phyloP scores from a whole-genome alignment of 2,797 vertebrate species.

The Esox lucius region DNA sequence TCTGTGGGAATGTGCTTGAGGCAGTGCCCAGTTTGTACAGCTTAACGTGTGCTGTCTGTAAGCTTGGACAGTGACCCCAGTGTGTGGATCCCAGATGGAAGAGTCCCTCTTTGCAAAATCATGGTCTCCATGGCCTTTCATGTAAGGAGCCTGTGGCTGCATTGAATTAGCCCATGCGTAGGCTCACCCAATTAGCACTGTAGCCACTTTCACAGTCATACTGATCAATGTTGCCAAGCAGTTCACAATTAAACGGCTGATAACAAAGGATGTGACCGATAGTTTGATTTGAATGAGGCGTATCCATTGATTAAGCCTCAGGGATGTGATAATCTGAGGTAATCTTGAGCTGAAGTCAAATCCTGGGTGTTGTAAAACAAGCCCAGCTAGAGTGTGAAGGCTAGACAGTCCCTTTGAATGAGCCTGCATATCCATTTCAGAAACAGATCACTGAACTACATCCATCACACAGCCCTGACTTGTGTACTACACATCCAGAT shows the following conservation, averaged over 20 bases:
- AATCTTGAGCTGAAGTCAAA: neutral
- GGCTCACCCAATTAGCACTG: neutral
- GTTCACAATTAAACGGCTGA: neutral
- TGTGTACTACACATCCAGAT: too few relatives aligned
- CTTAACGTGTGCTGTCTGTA: neutral
- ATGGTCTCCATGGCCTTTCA: neutral
- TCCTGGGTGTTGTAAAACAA: neutral
- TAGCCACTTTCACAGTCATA: neutral
- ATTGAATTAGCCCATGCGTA: neutral
- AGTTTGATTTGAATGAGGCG: neutral
- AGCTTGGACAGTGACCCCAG: neutral
- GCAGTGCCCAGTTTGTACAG: neutral
- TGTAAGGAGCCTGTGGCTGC: neutral
- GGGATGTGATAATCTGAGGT: neutral
- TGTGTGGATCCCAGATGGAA: neutral
- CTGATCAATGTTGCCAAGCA: neutral
- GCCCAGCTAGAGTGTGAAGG: neutral
- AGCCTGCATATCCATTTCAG: neutral
- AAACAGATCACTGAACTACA: neutral
- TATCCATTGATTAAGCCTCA: neutral
- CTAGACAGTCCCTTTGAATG: neutral
- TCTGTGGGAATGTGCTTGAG: neutral
- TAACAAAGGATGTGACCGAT: neutral
- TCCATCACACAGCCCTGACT: conserved; percentile 1
- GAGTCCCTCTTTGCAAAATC: neutral